Conservation (phyloP, 2,113 vertebrate genomes). For the Anoplopoma fimbria region DNA sequence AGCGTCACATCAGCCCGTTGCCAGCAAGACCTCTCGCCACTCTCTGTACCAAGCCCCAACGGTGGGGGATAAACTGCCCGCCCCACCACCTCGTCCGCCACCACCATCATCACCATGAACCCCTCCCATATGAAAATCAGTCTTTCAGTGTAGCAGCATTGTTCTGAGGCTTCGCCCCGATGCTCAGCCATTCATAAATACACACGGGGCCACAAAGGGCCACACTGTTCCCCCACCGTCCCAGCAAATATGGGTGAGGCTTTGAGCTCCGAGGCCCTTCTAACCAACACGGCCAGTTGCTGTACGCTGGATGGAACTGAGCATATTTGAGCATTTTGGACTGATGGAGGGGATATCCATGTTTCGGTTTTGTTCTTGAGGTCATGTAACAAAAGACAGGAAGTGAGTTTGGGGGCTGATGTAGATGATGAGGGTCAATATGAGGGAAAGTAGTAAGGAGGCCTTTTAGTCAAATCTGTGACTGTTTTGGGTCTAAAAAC, state of each 20-base stretch:
- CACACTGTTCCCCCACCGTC: constrained; percentile 71
- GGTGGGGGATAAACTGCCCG: constrained; percentile 67
- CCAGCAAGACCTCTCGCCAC: constrained; percentile 75
- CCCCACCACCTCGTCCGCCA: constrained; percentile 43
- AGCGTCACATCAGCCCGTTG: constrained; percentile 51
- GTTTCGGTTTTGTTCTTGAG: constrained; percentile 26
- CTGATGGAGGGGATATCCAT: constrained; percentile 51
- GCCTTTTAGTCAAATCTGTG: neutral
- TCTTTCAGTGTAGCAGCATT: constrained; percentile 81
- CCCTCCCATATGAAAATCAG: constrained; percentile 79
- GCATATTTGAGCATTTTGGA: constrained; percentile 58
- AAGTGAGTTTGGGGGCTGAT: constrained; percentile 9
- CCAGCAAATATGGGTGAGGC: constrained; percentile 73
- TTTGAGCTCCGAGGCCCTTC: constrained; percentile 67
- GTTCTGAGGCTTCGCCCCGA: constrained; percentile 73
- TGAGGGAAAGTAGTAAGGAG: neutral
- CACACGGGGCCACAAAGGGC: constrained; percentile 78
- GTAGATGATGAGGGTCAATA: constrained; percentile 3
- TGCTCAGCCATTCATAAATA: constrained; percentile 84
- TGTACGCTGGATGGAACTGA: constrained; percentile 63
- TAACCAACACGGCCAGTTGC: constrained; percentile 37
- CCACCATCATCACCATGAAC: constrained; percentile 28
- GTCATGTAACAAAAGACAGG: constrained; percentile 37
- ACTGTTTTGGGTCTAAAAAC: neutral
- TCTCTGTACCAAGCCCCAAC: constrained; percentile 85